These are phyloP conservation scores for Calephelis virginiensis DNA, from an alignment of 1,140 invertebrate genomes.

Conservation along the genomic window DNA sequence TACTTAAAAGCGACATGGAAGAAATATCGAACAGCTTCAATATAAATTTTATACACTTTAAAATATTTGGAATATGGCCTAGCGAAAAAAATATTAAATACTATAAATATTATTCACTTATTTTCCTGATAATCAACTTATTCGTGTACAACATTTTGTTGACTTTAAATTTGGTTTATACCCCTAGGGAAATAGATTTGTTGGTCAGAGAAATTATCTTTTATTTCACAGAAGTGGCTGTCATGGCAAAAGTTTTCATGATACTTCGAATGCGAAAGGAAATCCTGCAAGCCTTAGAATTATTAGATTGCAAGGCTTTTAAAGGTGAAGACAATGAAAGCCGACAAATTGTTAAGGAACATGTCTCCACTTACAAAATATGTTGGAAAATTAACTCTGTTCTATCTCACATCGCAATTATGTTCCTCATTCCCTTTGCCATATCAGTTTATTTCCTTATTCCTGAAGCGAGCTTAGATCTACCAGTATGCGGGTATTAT, in stretches of 20 bases:
- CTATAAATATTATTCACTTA: constrained; percentile 45
- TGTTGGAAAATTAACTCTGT: constrained; percentile 38
- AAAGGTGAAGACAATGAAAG: constrained; percentile 36
- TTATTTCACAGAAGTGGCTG: constrained; percentile 50
- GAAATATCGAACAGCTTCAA: constrained; percentile 41
- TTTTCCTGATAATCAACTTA: constrained; percentile 18
- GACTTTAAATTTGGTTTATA: constrained; percentile 47
- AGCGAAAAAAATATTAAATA: constrained; percentile 29
- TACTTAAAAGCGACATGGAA: background rate
- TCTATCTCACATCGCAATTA: constrained; percentile 43
- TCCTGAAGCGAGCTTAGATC: constrained; percentile 33
- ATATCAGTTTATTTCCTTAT: constrained; percentile 41
- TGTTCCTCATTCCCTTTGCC: constrained; percentile 36
- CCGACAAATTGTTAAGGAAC: constrained; percentile 36
- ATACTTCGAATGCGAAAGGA: constrained; percentile 44
- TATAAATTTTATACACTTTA: constrained; percentile 39
- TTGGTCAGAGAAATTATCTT: constrained; percentile 54
- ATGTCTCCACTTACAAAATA: constrained; percentile 37
- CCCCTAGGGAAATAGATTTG: constrained; percentile 47
- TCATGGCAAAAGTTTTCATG: constrained; percentile 46
- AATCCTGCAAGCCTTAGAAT: constrained; percentile 40
- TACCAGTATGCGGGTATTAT: constrained; percentile 60
- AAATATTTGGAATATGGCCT: constrained; percentile 52
- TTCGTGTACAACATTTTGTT: constrained; percentile 45
- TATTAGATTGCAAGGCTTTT: constrained; percentile 45